Evolutionary conservation across 2,113 vertebrate species (phyloP), one percentile per base, ranked within the genome.

Genomic region (Atherinomorus stipes): DNA sequence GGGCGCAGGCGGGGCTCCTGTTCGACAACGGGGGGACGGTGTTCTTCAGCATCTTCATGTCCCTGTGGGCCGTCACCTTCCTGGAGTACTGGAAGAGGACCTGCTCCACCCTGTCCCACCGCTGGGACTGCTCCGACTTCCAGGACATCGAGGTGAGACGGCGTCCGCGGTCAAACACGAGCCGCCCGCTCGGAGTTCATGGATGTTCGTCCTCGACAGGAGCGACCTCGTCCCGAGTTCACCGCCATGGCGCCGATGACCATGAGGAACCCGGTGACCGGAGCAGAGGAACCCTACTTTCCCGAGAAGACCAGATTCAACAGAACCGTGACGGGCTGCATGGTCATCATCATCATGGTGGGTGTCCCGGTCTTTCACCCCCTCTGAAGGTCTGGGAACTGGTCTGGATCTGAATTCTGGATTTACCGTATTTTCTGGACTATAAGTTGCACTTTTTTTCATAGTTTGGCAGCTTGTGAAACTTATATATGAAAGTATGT

Each of bases 11-110:
- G 2, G 94, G 95, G 1, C 87, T 94, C 45, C 91, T 96, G 51
- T 95, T 94, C 74, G 95, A 95, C 50, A 94, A 95, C 9, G 93
- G 90, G 0, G 94, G 94, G 1, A 94, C 94, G 0, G 93, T 95
- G 15, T 94, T 96, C 69, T 89, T 96, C 85, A 95, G 94, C 16
- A 80, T 95, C 73, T 96, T 95, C 87, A 93, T 94, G 93, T 94
- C 95, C 37, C 91, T 96, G 65, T 94, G 95, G 95, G 91, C 94
- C 0, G 90, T 94, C 68, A 92, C 92, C 45, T 96, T 96, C 81
- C 81, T 95, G 74, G 94, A 96, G 81, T 94, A 92, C 88, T 94
- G 94, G 95, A 95, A 95, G 68, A 89, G 90, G 52, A 95, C 83
- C 0, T 94, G 93, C 5, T 91, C 90, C 0, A 78, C 84, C 0